Percentiles rank a stretch among this genome's conserved stretches.
These are phyloP conservation scores for Cerceris ruficornis DNA, from an alignment of 2,888 invertebrate genomes.

Conservation along the genomic window DNA sequence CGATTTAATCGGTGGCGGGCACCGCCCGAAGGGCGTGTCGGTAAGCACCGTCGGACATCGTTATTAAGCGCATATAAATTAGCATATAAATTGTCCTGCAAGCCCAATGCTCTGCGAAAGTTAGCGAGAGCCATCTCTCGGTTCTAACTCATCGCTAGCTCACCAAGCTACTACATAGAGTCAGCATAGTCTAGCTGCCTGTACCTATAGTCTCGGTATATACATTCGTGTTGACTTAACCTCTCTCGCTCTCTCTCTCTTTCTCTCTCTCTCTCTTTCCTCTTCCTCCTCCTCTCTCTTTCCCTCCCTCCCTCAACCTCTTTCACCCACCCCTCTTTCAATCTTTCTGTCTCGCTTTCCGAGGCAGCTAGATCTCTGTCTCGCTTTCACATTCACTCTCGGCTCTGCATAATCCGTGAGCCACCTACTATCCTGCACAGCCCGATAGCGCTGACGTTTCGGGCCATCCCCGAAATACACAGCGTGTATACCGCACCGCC, in stretches of 20 bases:
- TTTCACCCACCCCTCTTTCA: constrained; percentile 9
- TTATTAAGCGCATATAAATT: constrained; percentile 82
- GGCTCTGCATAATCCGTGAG: constrained; percentile 77
- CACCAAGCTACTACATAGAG: neutral
- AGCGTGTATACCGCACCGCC: constrained; percentile 14
- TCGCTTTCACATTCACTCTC: constrained; percentile 52
- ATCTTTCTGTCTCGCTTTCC: constrained; percentile 7
- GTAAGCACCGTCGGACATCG: constrained; percentile 81
- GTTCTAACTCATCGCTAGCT: constrained; percentile 23
- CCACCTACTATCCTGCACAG: constrained; percentile 69
- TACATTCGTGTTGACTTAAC: constrained; percentile 28
- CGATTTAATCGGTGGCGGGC: constrained; percentile 75
- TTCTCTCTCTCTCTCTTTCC: constrained; percentile 25
- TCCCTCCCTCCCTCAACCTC: constrained; percentile 43
- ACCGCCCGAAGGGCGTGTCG: constrained; percentile 78
- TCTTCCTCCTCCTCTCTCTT: constrained; percentile 29
- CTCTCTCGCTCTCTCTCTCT: constrained; percentile 7
- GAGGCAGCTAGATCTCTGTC: constrained; percentile 17
- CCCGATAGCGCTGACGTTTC: constrained; percentile 72
- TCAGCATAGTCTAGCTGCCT: no score
- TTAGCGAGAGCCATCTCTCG: constrained; percentile 22
- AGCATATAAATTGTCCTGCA: constrained; percentile 81
- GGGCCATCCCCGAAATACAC: constrained; percentile 63
- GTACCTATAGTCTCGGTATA: neutral
- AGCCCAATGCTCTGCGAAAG: constrained; percentile 43